Conservation (phyloP, 2,113 vertebrate genomes). For the Poicephalus gulielmi region DNA sequence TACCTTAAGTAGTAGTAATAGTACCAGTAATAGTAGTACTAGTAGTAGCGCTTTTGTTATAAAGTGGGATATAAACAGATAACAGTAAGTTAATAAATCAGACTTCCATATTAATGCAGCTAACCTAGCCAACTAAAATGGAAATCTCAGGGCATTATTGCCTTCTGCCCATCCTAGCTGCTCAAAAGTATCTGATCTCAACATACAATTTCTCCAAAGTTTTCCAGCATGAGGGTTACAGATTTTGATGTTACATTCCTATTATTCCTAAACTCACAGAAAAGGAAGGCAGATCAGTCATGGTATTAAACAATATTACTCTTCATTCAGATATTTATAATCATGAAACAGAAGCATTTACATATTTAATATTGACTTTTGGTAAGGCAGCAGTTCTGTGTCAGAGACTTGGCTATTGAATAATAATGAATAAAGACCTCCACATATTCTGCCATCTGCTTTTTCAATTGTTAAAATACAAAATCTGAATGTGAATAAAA, state of each 20-base stretch:
- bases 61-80: neutral
- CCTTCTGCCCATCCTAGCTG: neutral
- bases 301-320: neutral
- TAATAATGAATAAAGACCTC: conserved; percentile 29
- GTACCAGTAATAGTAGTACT: neutral
- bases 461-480: conserved; percentile 51
- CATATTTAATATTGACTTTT: conserved; percentile 32
- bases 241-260: neutral
- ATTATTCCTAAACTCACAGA: neutral
- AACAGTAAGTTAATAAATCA: neutral
- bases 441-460: conserved; percentile 47
- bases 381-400: conserved; percentile 12
- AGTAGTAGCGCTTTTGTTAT: neutral
- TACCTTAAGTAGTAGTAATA: neutral
- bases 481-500: conserved; percentile 26
- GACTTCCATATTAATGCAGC: neutral
- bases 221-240: neutral
- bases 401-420: conserved; percentile 49
- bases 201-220: neutral
- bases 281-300: neutral
- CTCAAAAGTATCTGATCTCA: neutral
- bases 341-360: neutral
- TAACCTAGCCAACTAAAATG: neutral
- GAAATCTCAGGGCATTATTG: neutral
- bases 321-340: neutral